A percentile compares a stretch with the other conserved stretches of the same genome.
These are phyloP conservation scores for Rousettus madagascariensis DNA, from an alignment of 2,797 vertebrate species.

Conservation along the genomic window DNA sequence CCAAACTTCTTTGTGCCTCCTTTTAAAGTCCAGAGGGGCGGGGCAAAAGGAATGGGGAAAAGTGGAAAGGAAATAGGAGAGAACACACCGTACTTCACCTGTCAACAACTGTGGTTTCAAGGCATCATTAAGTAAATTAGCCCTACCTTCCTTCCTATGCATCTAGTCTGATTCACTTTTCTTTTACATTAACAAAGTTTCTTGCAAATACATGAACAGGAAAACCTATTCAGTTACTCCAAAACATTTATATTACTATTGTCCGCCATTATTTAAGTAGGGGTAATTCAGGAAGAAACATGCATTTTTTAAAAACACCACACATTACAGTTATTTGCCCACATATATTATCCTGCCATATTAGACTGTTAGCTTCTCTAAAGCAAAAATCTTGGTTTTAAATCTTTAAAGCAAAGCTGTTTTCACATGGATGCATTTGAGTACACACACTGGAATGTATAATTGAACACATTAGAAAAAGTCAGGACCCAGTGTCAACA, in stretches of 20 bases:
- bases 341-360: neutral
- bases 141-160: neutral
- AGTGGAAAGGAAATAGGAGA: fast-evolving
- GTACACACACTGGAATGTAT: neutral
- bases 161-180: neutral
- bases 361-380: neutral
- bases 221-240: neutral
- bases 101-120: neutral
- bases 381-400: neutral
- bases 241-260: neutral
- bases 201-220: neutral
- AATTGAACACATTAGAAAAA: neutral
- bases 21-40: neutral
- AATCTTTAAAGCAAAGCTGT: neutral
- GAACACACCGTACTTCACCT: neutral
- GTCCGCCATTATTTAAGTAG: neutral
- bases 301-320: neutral
- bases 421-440: neutral
- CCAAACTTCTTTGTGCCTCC: neutral
- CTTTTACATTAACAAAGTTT: neutral
- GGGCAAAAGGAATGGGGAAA: too few species aligned
- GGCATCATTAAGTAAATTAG: neutral
- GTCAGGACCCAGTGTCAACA: neutral
- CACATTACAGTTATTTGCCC: neutral
- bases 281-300: neutral